Conservation (phyloP, 2,797 vertebrate genomes). For the Acanthurus tractus region DNA sequence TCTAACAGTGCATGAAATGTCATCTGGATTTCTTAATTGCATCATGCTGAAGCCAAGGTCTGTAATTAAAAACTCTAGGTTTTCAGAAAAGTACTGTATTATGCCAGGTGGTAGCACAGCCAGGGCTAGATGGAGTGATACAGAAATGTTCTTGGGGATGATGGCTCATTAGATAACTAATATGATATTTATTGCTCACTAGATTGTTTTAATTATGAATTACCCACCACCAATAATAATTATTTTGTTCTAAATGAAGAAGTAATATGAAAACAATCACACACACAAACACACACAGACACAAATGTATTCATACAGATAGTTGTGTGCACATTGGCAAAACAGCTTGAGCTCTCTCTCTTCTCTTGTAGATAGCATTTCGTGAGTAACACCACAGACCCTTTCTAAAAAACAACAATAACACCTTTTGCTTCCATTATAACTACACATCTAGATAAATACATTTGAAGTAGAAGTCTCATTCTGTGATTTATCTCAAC, state of each 20-base stretch:
- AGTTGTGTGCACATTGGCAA: neutral
- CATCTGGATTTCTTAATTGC: constrained; percentile 13
- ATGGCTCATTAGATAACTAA: neutral
- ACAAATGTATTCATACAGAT: neutral
- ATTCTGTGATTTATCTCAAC: neutral
- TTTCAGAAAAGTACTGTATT: neutral
- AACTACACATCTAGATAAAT: neutral
- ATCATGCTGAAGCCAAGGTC: constrained; percentile 2
- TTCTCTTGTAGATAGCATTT: too few species aligned
- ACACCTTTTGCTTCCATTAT: neutral
- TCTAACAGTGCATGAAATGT: constrained; percentile 9
- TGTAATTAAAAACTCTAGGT: constrained; percentile 38
- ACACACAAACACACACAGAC: neutral
- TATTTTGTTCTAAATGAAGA: too few species aligned
- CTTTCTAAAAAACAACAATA: too few species aligned
- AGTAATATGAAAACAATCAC: neutral
- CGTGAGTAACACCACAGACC: too few species aligned
- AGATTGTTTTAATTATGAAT: neutral
- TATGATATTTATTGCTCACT: neutral
- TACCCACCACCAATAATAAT: too few species aligned
- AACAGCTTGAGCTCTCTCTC: too few species aligned
- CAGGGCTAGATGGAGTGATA: constrained; percentile 2
- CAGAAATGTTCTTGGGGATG: neutral
- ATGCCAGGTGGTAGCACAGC: constrained; percentile 30
- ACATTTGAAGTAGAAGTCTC: neutral